Conservation (phyloP, 2,797 vertebrate species). For the Neopelma chrysocephalum region DNA sequence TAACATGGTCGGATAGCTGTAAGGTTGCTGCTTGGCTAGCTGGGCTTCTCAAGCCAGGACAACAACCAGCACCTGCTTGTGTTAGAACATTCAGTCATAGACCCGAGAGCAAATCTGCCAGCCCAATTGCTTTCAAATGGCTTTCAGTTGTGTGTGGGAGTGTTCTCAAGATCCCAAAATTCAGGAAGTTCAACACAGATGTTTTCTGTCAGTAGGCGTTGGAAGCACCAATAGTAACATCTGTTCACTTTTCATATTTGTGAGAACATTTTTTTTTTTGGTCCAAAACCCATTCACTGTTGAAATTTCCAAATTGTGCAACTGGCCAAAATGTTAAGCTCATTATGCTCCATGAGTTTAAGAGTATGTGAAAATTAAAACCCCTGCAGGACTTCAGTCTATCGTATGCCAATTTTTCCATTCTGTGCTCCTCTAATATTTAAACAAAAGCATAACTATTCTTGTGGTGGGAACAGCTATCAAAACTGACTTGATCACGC, state of each 20-base stretch:
- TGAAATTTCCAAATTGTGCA: constrained; percentile 58
- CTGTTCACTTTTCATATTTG: constrained; percentile 74
- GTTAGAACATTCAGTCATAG: constrained; percentile 52
- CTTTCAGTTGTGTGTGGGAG: constrained; percentile 71
- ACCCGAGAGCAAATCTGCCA: constrained; percentile 28
- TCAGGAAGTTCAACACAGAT: constrained; percentile 78
- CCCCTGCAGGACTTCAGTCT: constrained; percentile 35
- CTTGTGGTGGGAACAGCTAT: constrained; percentile 13
- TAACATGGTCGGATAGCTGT: background rate
- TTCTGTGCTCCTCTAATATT: constrained; percentile 23
- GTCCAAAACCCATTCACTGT: constrained; percentile 58
- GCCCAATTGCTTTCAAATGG: constrained; percentile 53
- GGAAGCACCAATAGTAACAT: constrained; percentile 74
- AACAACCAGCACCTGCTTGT: constrained; percentile 62
- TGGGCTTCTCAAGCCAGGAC: background rate
- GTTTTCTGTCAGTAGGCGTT: constrained; percentile 79
- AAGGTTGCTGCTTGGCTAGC: background rate
- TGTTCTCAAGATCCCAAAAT: constrained; percentile 72
- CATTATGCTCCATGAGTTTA: constrained; percentile 1
- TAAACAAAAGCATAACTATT: constrained; percentile 13
- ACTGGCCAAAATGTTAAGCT: constrained; percentile 38
- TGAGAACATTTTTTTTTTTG: constrained; percentile 67
- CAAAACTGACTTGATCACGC: constrained; percentile 13
- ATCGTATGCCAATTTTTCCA: constrained; percentile 34
- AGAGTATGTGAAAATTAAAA: constrained; percentile 34